Evolutionary conservation across 2,113 vertebrate genomes (phyloP), one percentile per base, ranked within the genome.

Genomic region (Hystrix cristata): DNA sequence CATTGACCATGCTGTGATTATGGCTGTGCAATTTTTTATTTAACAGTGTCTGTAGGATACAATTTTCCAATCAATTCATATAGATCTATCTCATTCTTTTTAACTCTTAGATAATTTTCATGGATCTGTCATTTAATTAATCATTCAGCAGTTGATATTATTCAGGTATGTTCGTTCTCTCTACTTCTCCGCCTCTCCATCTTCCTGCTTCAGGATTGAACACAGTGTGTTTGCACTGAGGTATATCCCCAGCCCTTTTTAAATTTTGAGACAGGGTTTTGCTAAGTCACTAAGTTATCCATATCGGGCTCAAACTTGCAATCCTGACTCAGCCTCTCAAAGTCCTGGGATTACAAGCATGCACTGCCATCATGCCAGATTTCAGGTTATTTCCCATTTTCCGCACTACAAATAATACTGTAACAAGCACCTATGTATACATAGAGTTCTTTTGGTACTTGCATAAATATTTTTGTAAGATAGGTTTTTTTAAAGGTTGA

Each of bases 361-460:
- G 15, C 15, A 34, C 15, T 34, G 38, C 34, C 16, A n/a, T 34
- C 67, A 38, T 69, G 6, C 16, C 15, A n/a, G 34, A 69, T 38
- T 69, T 67, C n/a, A 34, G 14, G 31, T 65, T 94, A 74, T 94
- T 86, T 91, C 65, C 82, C 51, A 82, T 83, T 91, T 83, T 83
- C 46, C 62, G 67, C 76, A 76, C 12, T 69, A 27, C 11, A 83
- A 53, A 83, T 87, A 87, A 76, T 59, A 46, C 59, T 53, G 29
- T 55, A 67, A 76, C 51, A 96, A 57, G 62, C 5, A 72, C 18
- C 13, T 67, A 15, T 19, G 12, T 34, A 38, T 91, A 67, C 3
- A 67, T 43, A 34, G 31, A 82, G 87, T 91, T 65, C 3, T 51
- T 91, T 64, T 59, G 59, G 25, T 65, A 59, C 23, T 64, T 87